Evolutionary conservation across 2,797 vertebrate species (phyloP), one percentile per base, ranked within the genome.

Genomic region (Gambusia yucatana): DNA sequence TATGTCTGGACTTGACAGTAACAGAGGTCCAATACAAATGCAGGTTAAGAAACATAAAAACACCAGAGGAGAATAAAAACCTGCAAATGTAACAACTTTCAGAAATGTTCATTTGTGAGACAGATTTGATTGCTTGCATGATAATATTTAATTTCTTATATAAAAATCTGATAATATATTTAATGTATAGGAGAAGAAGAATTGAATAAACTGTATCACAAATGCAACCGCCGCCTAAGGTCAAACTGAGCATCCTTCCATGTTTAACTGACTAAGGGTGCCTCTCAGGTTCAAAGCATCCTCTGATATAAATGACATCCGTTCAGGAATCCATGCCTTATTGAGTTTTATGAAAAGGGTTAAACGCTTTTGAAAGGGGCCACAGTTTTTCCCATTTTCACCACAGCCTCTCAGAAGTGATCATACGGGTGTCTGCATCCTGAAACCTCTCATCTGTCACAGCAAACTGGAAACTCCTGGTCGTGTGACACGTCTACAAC

Each of bases 331-430:
- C 57, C 22, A 33, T 63, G 43, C 41, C 3, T 43, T 69, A 28
- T 5, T 78, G 52, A 47, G 39, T 63, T 78, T 78, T 22, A 6
- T 77, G 33, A 69, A 52, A 36, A 48, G 16, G 20, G 41, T 72
- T 46, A 47, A 63, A 61, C 41, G 16, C n/a, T 73, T 63, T 78
- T 72, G 36, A 77, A 77, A 72, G 22, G 67, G 41, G 52, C 39
- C 9, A 25, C 67, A 44, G 28, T 9, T 63, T 78, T 61, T 72
- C 55, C 52, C 44, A 16, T 72, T 30, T 73, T 63, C 3, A 47
- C 77, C n/a, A 47, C 47, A 63, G 52, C 13, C 20, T 72, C 28
- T 47, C 50, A 59, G 33, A 48, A 72, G 46, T 28, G 20, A 22
- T 41, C 10, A 22, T 25, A 41, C 28, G 57, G 43, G 61, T 72